Evolutionary conservation across 2,888 invertebrate genomes (phyloP), one percentile per base, ranked within the genome.

Genomic region (Venusia cambrica): DNA sequence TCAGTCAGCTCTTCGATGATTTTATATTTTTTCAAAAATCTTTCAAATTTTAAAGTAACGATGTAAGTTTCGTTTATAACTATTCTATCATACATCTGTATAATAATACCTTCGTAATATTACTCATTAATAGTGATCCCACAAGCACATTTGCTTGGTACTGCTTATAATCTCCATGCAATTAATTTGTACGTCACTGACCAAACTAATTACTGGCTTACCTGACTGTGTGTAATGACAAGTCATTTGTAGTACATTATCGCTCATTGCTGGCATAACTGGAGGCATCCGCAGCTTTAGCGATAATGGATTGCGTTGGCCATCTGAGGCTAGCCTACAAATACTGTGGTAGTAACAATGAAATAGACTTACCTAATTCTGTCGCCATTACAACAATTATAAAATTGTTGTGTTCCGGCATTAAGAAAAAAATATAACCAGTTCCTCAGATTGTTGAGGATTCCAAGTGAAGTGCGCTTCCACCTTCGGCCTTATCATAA

Each of bases 271-370:
- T 61, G 75, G n/a, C 70, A 73, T 75, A 75, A 73, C 71, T 72
- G 55, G 72, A 69, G 70, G 73, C 78, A 83, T 76, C 78, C 78
- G 62, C 53, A 72, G 85, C 81, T 84, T 81, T 80, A 74, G 57
- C 37, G 43, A 55, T 83, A 83, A 83, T 79, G 66, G 61, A 81
- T 70, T 73, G 62, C 62, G 54, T 52, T 50, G 57, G 61, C 74
- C 84, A 85, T 79, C 81, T 85, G 84, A 78, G 84, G 62, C 79
- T 74, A 54, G 56, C n/a, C n/a, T n/a, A n/a, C n/a, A n/a, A n/a
- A n/a, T n/a, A n/a, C n/a, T n/a, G n/a, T n/a, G n/a, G n/a, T n/a
- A n/a, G n/a, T n/a, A n/a, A n/a, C n/a, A n/a, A n/a, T n/a, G n/a
- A n/a, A n/a, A n/a, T n/a, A n/a, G n/a, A n/a, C n/a, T n/a, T n/a